Evolutionary conservation across 1,140 invertebrate species (phyloP).

Genomic region (Cyclina sinensis): DNA sequence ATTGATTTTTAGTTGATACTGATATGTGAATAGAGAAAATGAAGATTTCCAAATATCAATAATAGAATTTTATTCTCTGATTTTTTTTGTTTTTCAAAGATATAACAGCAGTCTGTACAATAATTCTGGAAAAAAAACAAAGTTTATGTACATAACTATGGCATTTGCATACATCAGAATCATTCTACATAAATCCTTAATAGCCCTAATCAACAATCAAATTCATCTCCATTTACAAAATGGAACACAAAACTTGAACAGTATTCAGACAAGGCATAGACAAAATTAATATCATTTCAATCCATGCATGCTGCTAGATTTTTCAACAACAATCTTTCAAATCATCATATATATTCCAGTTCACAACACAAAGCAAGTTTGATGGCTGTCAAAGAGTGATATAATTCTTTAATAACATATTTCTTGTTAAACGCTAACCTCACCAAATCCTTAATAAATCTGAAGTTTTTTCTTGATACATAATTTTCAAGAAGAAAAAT

Average conservation of each 20-base stretch:
- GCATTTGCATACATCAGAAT: constrained; percentile 20
- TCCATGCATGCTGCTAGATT: neutral
- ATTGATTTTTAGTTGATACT: too few species aligned
- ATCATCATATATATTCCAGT: too few species aligned
- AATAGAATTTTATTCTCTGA: constrained; percentile 62
- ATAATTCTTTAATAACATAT: too few species aligned
- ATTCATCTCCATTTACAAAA: constrained; percentile 17
- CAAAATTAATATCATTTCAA: neutral
- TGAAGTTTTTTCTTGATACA: too few species aligned
- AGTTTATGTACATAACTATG: constrained; percentile 45
- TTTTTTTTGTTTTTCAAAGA: constrained; percentile 51
- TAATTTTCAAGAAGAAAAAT: too few species aligned
- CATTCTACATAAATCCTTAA: neutral
- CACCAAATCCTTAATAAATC: too few species aligned
- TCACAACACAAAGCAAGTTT: too few species aligned
- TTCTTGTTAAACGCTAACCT: too few species aligned
- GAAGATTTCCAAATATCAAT: constrained; percentile 2
- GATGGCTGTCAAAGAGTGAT: too few species aligned
- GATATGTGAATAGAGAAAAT: neutral
- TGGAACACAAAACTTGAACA: constrained; percentile 20
- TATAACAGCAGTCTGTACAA: constrained; percentile 57
- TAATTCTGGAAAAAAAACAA: constrained; percentile 45
- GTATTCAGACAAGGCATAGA: neutral
- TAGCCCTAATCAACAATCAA: constrained; percentile 20
- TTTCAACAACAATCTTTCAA: neutral